Percentiles rank a stretch among this genome's conserved stretches.
Conservation (phyloP, 2,113 vertebrate species). For the Laterallus jamaicensis region DNA sequence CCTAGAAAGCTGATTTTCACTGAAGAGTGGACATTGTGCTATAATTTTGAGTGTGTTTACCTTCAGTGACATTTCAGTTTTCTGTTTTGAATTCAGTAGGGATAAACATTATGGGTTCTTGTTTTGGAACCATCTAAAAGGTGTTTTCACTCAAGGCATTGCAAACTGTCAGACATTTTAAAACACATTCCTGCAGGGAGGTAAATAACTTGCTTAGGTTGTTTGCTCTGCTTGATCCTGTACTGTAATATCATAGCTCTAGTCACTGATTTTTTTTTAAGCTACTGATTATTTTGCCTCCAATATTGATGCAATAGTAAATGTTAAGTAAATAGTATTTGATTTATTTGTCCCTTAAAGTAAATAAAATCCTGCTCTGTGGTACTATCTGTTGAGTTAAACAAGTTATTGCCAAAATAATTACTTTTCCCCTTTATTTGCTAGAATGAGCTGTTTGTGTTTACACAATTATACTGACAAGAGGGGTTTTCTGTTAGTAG, state of each 20-base stretch:
- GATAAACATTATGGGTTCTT: background rate
- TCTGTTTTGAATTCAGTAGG: no score
- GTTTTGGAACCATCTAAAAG: background rate
- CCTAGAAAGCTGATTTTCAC: background rate
- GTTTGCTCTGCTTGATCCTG: background rate
- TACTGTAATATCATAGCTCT: background rate
- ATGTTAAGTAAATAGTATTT: background rate
- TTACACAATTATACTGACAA: background rate
- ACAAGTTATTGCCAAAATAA: background rate
- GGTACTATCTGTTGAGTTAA: background rate
- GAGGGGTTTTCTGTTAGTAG: background rate
- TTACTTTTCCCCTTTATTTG: background rate
- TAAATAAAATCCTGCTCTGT: background rate
- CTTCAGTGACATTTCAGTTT: background rate
- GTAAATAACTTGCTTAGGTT: background rate
- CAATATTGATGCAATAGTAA: background rate
- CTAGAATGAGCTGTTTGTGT: background rate
- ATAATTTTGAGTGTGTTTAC: background rate
- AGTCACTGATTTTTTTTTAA: background rate
- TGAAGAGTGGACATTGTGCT: accelerated
- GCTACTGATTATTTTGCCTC: background rate
- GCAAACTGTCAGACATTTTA: background rate
- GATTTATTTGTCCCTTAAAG: background rate
- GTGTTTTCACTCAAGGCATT: background rate
- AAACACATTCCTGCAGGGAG: background rate